phyloP scores from a whole-genome alignment of 2,113 vertebrate species.

The Antechinus stuartii region DNA sequence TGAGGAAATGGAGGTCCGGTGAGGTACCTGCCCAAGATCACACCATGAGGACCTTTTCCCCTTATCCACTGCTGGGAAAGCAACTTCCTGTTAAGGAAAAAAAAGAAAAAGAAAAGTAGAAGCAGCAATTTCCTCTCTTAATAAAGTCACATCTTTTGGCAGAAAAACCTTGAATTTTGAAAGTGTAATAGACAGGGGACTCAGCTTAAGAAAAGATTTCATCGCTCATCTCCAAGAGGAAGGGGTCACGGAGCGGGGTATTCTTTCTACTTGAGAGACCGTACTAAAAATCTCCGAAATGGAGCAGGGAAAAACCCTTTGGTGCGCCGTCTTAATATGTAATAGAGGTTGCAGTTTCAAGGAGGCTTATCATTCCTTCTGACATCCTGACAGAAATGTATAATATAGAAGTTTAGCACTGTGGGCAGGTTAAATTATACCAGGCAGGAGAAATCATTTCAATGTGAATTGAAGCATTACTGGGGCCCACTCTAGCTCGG shows the following conservation, averaged over 20 bases:
- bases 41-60: not conserved
- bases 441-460: constrained; percentile 81
- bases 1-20: not conserved
- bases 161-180: constrained; percentile 82
- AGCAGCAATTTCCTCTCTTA: constrained; percentile 72
- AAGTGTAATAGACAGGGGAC: constrained; percentile 83
- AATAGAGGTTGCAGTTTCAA: constrained; percentile 77
- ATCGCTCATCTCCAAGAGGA: constrained; percentile 85
- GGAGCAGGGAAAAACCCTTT: constrained; percentile 46
- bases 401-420: constrained; percentile 81
- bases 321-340: constrained; percentile 56
- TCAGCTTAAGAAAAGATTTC: constrained; percentile 83
- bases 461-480: constrained; percentile 78
- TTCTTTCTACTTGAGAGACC: constrained; percentile 82
- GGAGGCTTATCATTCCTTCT: constrained; percentile 81
- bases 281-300: constrained; percentile 77
- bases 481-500: constrained; percentile 70
- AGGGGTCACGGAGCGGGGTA: constrained; percentile 80
- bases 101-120: constrained; percentile 38
- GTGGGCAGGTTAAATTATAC: constrained; percentile 83
- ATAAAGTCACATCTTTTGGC: constrained; percentile 78
- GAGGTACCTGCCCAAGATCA: not conserved
- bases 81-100: constrained; percentile 77
- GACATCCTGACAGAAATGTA: constrained; percentile 81
- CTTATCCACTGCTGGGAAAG: not conserved